Conservation (phyloP, 2,797 vertebrate species). For the Onychomys leucogaster region DNA sequence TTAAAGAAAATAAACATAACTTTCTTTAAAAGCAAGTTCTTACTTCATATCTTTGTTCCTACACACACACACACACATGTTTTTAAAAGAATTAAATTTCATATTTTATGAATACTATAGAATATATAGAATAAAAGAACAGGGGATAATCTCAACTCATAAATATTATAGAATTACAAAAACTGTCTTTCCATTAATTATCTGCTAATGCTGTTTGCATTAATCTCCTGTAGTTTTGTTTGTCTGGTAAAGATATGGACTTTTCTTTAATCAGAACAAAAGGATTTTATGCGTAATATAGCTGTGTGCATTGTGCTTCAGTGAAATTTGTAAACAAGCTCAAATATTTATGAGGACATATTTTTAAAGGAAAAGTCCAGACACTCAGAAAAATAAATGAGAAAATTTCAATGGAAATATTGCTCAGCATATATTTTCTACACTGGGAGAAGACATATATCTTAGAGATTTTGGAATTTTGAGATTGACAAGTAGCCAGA, state of each 20-base stretch:
- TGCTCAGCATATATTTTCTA: background rate
- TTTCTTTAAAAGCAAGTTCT: background rate
- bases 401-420: background rate
- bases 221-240: conserved; percentile 56
- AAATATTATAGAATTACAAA: conserved; percentile 22
- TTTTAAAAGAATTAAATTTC: conserved; percentile 45
- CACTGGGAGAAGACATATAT: background rate
- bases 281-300: conserved; percentile 28
- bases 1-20: background rate
- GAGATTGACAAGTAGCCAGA: background rate
- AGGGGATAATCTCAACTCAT: conserved; percentile 36
- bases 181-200: conserved; percentile 42
- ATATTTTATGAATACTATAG: background rate
- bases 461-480: background rate
- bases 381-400: background rate
- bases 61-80: background rate
- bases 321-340: conserved; percentile 51
- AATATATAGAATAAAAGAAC: background rate
- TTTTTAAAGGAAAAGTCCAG: background rate
- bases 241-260: background rate
- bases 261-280: conserved; percentile 31
- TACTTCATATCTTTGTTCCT: background rate
- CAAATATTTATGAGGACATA: background rate
- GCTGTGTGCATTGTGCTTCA: background rate
- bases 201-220: conserved; percentile 59